phyloP scores from a whole-genome alignment of 2,888 invertebrate genomes.

The Lamellibrachia satsuma region DNA sequence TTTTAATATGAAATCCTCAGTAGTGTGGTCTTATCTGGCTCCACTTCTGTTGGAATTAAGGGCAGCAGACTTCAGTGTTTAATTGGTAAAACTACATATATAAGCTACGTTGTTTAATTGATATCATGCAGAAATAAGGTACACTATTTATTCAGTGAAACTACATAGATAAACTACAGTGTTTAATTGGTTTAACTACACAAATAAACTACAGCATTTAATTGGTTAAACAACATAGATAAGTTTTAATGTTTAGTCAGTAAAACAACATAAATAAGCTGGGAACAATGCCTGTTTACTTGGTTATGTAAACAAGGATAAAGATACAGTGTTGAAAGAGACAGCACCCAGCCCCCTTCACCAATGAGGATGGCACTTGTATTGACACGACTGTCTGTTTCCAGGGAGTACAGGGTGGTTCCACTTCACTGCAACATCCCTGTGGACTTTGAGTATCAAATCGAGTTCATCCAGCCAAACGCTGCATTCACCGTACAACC shows the following conservation, averaged over 20 bases:
- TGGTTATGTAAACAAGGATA: background rate
- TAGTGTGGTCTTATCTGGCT: no score
- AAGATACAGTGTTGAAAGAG: no score
- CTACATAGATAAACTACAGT: background rate
- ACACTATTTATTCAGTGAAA: background rate
- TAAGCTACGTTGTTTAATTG: background rate
- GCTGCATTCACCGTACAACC: slow-evolving; percentile 61
- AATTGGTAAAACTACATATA: background rate
- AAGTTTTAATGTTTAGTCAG: background rate
- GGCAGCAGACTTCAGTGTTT: background rate
- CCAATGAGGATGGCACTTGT: background rate
- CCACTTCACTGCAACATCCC: slow-evolving; percentile 61
- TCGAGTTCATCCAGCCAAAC: slow-evolving; percentile 58
- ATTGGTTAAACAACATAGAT: background rate
- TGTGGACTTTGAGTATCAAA: slow-evolving; percentile 64
- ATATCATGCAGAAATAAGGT: no score
- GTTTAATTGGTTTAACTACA: background rate
- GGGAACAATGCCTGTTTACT: background rate
- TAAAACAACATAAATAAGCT: background rate
- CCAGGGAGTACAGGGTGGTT: slow-evolving; percentile 41
- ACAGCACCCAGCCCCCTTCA: background rate
- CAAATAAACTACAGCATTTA: background rate
- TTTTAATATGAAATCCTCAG: no score
- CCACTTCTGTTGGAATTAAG: background rate
- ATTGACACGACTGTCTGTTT: background rate